Conservation (phyloP, 2,113 vertebrate genomes). For the Phalacrocorax aristotelis region DNA sequence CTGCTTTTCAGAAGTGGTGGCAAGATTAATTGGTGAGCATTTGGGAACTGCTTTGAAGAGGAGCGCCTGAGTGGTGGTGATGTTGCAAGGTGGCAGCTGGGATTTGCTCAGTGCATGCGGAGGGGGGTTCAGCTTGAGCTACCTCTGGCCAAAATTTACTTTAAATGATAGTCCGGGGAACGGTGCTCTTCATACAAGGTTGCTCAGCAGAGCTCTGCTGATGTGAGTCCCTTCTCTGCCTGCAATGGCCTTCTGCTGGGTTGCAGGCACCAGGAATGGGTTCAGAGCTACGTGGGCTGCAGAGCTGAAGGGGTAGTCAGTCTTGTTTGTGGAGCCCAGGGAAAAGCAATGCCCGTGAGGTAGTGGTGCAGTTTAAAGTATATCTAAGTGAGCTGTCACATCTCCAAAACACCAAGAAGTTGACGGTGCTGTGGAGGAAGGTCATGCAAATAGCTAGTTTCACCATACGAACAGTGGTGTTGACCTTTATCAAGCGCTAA, state of each 20-base stretch:
- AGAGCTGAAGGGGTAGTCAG: not conserved
- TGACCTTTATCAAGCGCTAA: not conserved
- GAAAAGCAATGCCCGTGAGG: rapidly evolving
- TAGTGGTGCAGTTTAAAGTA: not conserved
- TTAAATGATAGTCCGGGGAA: not conserved
- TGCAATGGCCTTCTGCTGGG: not conserved
- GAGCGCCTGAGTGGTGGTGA: not conserved
- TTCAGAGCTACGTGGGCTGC: not conserved
- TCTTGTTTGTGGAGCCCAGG: not conserved
- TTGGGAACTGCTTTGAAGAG: not conserved
- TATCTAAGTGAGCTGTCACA: not conserved
- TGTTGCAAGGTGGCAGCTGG: not conserved
- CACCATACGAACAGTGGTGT: no score
- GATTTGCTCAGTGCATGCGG: not conserved
- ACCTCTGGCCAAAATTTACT: not conserved
- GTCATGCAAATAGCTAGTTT: not conserved
- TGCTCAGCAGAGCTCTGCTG: not conserved
- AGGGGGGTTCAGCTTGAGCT: not conserved
- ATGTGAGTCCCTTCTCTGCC: not conserved
- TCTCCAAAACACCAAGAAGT: not conserved
- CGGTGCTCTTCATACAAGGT: not conserved
- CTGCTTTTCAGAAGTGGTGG: constrained; percentile 9
- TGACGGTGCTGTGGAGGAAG: not conserved
- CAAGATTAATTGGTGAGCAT: not conserved
- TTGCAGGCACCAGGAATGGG: not conserved